Evolutionary conservation across 2,888 invertebrate species (phyloP).

Genomic region (Ormia ochracea): DNA sequence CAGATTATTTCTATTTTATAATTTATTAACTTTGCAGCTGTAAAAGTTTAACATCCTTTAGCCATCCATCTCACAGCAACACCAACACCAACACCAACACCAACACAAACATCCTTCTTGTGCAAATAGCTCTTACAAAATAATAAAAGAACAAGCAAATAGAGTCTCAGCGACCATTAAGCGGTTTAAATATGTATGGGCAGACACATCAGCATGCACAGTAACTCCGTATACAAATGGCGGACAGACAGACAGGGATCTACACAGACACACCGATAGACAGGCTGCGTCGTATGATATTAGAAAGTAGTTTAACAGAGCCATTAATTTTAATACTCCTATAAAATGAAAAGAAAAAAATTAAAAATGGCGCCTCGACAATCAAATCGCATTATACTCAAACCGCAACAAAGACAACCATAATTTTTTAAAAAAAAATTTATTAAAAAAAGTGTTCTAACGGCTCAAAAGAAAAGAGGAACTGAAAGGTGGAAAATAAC

Average conservation of each 20-base stretch:
- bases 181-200: constrained; percentile 8
- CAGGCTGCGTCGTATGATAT: constrained; percentile 3
- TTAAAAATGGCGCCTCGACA: constrained; percentile 44
- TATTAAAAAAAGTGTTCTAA: background rate
- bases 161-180: constrained; percentile 33
- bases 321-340: constrained; percentile 45
- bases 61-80: background rate
- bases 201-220: background rate
- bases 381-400: constrained; percentile 48
- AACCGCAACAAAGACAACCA: constrained; percentile 11
- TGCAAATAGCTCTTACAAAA: background rate
- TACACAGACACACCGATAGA: background rate
- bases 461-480: background rate
- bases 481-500: background rate
- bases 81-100: too few relatives aligned
- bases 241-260: background rate
- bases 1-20: constrained; percentile 29
- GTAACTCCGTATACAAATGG: background rate
- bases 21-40: constrained; percentile 26
- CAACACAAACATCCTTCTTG: too few relatives aligned
- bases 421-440: background rate
- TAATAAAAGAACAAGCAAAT: constrained; percentile 8
- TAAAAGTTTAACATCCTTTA: constrained; percentile 24
- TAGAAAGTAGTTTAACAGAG: constrained; percentile 37
- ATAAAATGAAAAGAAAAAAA: background rate